Evolutionary conservation across 30 jellyfish, hydroid and myxozoan species (phyloP), one percentile per base, ranked within the genome.

Genomic region (Rhopilema esculentum): DNA sequence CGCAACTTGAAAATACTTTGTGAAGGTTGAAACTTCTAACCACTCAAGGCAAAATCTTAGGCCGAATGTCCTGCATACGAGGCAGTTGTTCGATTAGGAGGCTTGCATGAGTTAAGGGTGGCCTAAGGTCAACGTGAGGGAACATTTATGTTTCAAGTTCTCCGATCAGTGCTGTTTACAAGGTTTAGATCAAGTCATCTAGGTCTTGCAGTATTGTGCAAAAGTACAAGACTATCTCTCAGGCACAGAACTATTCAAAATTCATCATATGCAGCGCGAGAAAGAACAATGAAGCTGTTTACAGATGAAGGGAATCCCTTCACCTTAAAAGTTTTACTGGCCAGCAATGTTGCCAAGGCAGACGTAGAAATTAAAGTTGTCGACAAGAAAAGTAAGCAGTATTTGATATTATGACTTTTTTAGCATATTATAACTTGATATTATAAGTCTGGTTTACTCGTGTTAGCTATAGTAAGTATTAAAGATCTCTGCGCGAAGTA

Each of bases 251-350:
- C n/a, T 40, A 6, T 40, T 40, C 6, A 40, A 12, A n/a, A n/a
- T n/a, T n/a, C n/a, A n/a, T 40, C 57, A 2, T 40, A 12, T 40
- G 57, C 12, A 2, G 12, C 57, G 12, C 57, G 12, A 40, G 57
- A 40, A 40, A 40, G 12, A 62, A 68, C 40, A 69, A 75, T 85
- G 91, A 87, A 87, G 83, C 88, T 92, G 52, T 68, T 86, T 62
- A 92, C 98, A n/a, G 95, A 92, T 51, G 63, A 77, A 25, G 98
- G 98, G 31, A 83, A 85, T 33, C 97, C 97, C 30, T 85, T 82
- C 62, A 79, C 98, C 0, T 71, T 92, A 88, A 87, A 87, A 79
- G 91, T 92, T 63, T 74, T 92, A 48, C 76, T 92, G 23, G 89
- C 98, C 20, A 25, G 91, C 81, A 80, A 79, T 22, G 72, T 92